Evolutionary conservation across 2,888 invertebrate species (phyloP), one percentile per base, ranked within the genome.

Genomic region (Strigamia transsilvanica): DNA sequence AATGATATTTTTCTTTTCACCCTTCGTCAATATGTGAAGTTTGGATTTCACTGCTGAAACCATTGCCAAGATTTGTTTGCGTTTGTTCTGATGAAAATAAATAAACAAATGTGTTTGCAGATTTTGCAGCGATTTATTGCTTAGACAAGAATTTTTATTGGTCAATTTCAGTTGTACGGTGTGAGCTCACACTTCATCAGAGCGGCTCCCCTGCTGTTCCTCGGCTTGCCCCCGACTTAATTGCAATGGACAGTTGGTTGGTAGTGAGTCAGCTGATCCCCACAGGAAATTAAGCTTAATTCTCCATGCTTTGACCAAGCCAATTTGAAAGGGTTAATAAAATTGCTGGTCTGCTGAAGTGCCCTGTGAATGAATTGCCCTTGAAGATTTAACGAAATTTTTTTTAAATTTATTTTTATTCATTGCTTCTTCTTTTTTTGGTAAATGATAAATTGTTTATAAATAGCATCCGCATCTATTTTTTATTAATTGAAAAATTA

Each of bases 311-410:
- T 73, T 73, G 73, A 73, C 73, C 73, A 73, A 73, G 73, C 73
- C 73, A 73, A 73, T 73, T 73, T 73, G 73, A 73, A 73, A 73
- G 73, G 73, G 73, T 73, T 73, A 73, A 73, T 73, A 73, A 73
- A 73, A 73, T 73, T 73, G 73, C 73, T 73, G 73, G 73, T 73
- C 32, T 73, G 73, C 32, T 73, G 73, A 73, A 73, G 73, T 73
- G 73, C 13, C 73, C 32, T 32, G 21, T 73, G 73, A 73, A 73
- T 73, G 73, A 27, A 73, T 73, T 73, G 73, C 73, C 73, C 32
- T 73, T 27, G 73, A 73, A 73, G 73, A 73, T 32, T 73, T 73
- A 32, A 32, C 56, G 27, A 73, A 73, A 73, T 73, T 73, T 73
- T 73, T 73, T 27, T 73, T 73, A 73, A 73, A 73, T 73, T 73